These are phyloP conservation scores for Litoditis marina DNA, from an alignment of 2,888 invertebrate species.

Conservation along the genomic window DNA sequence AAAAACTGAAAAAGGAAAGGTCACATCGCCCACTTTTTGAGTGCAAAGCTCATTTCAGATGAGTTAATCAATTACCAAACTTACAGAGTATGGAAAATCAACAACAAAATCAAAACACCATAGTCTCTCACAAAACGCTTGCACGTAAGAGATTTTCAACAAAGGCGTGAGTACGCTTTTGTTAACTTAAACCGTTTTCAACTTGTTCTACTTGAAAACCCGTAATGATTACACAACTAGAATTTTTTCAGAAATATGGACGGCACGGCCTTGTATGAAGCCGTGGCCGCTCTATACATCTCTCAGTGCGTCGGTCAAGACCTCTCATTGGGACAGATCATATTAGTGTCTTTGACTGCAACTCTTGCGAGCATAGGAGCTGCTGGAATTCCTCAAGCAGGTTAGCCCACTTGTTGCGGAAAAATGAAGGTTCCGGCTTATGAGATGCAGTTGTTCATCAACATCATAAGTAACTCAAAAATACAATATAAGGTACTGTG, in stretches of 20 bases:
- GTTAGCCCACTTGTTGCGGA: conserved; percentile 10
- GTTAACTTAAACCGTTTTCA: background rate
- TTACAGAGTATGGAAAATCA: too few species aligned
- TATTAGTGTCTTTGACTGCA: conserved; percentile 80
- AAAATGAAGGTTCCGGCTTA: background rate
- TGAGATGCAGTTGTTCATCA: background rate
- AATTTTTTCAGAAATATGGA: conserved; percentile 64
- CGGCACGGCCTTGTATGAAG: conserved; percentile 67
- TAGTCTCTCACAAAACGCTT: too few species aligned
- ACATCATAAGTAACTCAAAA: too few species aligned
- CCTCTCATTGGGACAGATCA: conserved; percentile 80
- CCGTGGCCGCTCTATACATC: conserved; percentile 67
- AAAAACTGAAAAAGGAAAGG: too few species aligned
- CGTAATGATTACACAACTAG: too few species aligned
- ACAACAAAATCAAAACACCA: too few species aligned
- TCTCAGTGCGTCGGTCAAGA: conserved; percentile 66
- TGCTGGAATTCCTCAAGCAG: conserved; percentile 74
- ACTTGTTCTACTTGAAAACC: background rate
- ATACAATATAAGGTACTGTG: too few species aligned
- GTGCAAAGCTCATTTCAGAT: too few species aligned
- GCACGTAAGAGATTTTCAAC: background rate
- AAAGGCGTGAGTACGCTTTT: too few species aligned
- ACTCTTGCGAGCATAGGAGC: conserved; percentile 95
- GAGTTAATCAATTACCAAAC: too few species aligned
- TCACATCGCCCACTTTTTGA: too few species aligned